These are phyloP conservation scores for Alloplasta piceator DNA, from an alignment of 2,888 invertebrate genomes.

Conservation along the genomic window DNA sequence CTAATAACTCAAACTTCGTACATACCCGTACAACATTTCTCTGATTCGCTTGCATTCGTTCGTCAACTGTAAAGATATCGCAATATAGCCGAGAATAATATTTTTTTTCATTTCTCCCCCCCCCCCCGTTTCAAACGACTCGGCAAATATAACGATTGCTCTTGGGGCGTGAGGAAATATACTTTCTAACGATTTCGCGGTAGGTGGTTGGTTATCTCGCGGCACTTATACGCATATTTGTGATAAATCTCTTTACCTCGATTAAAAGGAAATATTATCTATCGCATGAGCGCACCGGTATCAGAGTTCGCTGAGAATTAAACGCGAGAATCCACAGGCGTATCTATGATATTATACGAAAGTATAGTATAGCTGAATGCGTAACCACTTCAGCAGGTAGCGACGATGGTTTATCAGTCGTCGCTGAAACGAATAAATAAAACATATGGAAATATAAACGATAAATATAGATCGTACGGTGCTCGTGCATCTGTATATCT, in stretches of 20 bases:
- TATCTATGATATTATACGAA: conserved; percentile 38
- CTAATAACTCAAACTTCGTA: neutral
- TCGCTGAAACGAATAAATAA: conserved; percentile 29
- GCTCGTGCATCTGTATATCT: neutral
- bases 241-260: conserved; percentile 48
- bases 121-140: neutral
- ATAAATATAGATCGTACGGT: neutral
- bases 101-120: neutral
- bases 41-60: conserved; percentile 31
- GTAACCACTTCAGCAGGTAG: conserved; percentile 47
- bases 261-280: conserved; percentile 66
- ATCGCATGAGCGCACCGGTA: conserved; percentile 11
- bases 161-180: conserved; percentile 41
- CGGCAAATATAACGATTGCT: conserved; percentile 14
- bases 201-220: conserved; percentile 46
- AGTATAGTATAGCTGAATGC: conserved; percentile 27
- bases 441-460: neutral
- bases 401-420: conserved; percentile 38
- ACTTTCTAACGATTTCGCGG: conserved; percentile 59
- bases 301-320: neutral
- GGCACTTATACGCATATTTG: conserved; percentile 1
- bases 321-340: conserved; percentile 16
- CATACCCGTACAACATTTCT: conserved; percentile 1
- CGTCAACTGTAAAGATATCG: conserved; percentile 27
- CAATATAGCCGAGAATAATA: neutral